phyloP scores from a whole-genome alignment of 2,888 invertebrate species.

The Cylloceria caligata region DNA sequence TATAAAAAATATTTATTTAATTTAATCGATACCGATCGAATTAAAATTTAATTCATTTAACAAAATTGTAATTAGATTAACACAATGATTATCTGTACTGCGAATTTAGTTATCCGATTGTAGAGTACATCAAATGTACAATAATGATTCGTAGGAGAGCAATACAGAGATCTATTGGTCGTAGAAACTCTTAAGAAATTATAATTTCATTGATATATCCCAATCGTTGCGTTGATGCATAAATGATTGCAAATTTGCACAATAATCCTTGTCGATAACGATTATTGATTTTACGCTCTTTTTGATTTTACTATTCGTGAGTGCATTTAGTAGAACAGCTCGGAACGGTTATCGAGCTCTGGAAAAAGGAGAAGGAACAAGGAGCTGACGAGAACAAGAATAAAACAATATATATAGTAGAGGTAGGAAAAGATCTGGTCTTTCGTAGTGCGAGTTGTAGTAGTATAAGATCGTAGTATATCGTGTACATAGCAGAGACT shows the following conservation, averaged over 20 bases:
- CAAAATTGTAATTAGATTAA: neutral
- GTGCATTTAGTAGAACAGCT: too few relatives aligned
- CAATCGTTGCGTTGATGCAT: neutral
- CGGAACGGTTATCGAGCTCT: neutral
- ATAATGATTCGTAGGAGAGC: too few relatives aligned
- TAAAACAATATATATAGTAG: constrained; percentile 59
- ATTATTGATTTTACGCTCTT: too few relatives aligned
- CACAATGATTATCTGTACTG: neutral
- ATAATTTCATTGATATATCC: too few relatives aligned
- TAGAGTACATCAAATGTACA: too few relatives aligned
- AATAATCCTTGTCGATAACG: too few relatives aligned
- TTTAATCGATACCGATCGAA: neutral
- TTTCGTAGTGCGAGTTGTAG: constrained; percentile 73
- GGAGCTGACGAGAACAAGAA: constrained; percentile 60
- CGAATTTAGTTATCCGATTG: too few relatives aligned
- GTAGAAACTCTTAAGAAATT: too few relatives aligned
- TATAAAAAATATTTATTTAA: neutral
- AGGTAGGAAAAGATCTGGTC: constrained; percentile 72
- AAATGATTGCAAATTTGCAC: too few relatives aligned
- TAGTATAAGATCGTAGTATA: constrained; percentile 80
- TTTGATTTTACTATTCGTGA: too few relatives aligned
- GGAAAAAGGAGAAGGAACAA: constrained; percentile 62
- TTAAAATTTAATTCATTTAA: neutral
- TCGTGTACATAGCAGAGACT: constrained; percentile 63
- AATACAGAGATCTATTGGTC: too few relatives aligned